Evolutionary conservation across 2,888 invertebrate genomes (phyloP).

Genomic region (Dynastes hyllus): DNA sequence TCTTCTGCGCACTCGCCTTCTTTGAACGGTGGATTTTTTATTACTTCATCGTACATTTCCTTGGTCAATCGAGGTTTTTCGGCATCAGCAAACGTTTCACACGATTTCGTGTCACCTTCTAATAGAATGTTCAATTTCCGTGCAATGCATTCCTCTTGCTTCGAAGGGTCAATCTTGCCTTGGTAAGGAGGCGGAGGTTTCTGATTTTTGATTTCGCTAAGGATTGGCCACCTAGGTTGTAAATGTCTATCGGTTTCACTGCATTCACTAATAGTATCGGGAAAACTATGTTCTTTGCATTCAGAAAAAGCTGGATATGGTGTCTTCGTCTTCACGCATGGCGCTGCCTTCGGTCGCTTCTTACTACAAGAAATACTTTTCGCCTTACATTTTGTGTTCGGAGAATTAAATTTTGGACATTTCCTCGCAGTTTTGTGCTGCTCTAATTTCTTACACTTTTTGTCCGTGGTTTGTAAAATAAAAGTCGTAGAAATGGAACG

Average conservation of each 20-base stretch:
- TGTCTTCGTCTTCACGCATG: constrained; percentile 59
- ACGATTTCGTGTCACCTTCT: constrained; percentile 58
- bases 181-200: constrained; percentile 58
- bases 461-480: background rate
- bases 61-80: constrained; percentile 56
- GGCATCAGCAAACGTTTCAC: constrained; percentile 58
- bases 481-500: constrained; percentile 5
- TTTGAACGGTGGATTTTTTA: constrained; percentile 39
- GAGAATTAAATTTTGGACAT: constrained; percentile 36
- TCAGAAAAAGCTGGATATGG: constrained; percentile 63
- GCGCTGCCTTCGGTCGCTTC: background rate
- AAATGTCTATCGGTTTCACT: constrained; percentile 54
- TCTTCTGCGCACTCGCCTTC: constrained; percentile 28
- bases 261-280: constrained; percentile 59
- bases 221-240: constrained; percentile 60
- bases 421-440: constrained; percentile 17
- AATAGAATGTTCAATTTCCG: constrained; percentile 57
- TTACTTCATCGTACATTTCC: constrained; percentile 49
- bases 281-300: constrained; percentile 59
- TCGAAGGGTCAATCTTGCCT: constrained; percentile 57
- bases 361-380: constrained; percentile 30
- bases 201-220: constrained; percentile 47
- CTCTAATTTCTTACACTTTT: constrained; percentile 47
- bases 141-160: constrained; percentile 60
- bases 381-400: constrained; percentile 27